Evolutionary conservation across 2,113 vertebrate species (phyloP).

Genomic region (Penelope pileata): DNA sequence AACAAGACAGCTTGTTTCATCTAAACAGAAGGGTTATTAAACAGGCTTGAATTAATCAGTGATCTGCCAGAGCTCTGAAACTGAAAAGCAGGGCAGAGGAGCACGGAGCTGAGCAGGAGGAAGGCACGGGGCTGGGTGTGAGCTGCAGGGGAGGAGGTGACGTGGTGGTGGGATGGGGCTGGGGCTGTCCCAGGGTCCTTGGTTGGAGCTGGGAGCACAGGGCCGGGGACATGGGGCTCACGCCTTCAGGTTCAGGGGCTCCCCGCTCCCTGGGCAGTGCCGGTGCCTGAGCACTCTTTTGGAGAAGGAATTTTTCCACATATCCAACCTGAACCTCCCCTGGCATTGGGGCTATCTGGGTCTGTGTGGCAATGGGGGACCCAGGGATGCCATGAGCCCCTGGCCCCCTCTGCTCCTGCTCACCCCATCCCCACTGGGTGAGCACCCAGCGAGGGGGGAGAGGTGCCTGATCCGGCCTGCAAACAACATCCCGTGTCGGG

Average conservation of each 20-base stretch:
- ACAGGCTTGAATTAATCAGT: slow-evolving; percentile 82
- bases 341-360: too few species aligned
- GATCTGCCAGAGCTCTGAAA: slow-evolving; percentile 72
- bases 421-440: background rate
- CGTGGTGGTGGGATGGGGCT: background rate
- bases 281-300: too few species aligned
- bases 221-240: background rate
- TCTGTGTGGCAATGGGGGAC: too few species aligned
- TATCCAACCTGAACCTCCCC: background rate
- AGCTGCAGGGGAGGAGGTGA: background rate
- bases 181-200: background rate
- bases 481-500: slow-evolving; percentile 53
- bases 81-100: slow-evolving; percentile 60
- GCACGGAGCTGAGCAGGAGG: slow-evolving; percentile 13
- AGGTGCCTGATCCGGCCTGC: slow-evolving; percentile 4
- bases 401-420: background rate
- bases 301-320: too few species aligned
- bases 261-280: background rate
- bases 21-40: slow-evolving; percentile 82
- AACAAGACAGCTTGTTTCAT: slow-evolving; percentile 85
- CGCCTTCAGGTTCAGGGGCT: accelerated
- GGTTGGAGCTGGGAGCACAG: background rate
- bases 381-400: background rate
- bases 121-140: background rate
- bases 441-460: background rate